Evolutionary conservation across 2,113 vertebrate species (phyloP), one percentile per base, ranked within the genome.

Genomic region (Pygoscelis adeliae): DNA sequence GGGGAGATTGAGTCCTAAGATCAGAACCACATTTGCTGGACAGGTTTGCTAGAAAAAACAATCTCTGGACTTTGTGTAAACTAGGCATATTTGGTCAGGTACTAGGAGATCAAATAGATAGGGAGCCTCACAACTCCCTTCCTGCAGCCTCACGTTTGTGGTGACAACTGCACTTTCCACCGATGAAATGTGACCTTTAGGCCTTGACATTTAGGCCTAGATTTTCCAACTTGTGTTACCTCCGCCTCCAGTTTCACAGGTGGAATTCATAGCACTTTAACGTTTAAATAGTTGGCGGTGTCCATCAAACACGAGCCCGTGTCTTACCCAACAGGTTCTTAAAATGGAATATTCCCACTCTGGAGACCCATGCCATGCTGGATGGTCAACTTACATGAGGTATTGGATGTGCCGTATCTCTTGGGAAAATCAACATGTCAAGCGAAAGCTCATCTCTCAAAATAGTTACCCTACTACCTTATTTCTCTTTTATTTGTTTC

Each of bases 181-280:
- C 6, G 3, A 80, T 47, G 25, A 88, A 95, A 90, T 80, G 67
- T 92, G 96, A 97, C 84, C 94, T 96, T 97, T 96, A 81, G 74
- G 79, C 13, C n/a, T 58, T 97, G 95, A 96, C 93, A 95, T 97
- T 97, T 95, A 96, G 89, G 74, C 71, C 53, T 67, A 63, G 67
- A 93, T 93, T 94, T 93, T 83, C 79, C 78, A 93, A 94, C 82
- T 96, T 94, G 87, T 80, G 82, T 73, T 94, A 95, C 87, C 89
- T 97, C 93, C 40, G 66, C 89, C 94, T 96, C 94, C 82, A 94
- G 87, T 96, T 97, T 96, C 97, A 97, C 91, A 95, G 95, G 93
- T 90, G 89, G 78, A 94, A 95, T 96, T 88, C 82, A 78, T 30
- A 93, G 71, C 89, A 83, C 70, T 94, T 56, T 44, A 77, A 63